Evolutionary conservation across 1,140 invertebrate genomes (phyloP), one percentile per base, ranked within the genome.

Genomic region (Calycopis cecrops): DNA sequence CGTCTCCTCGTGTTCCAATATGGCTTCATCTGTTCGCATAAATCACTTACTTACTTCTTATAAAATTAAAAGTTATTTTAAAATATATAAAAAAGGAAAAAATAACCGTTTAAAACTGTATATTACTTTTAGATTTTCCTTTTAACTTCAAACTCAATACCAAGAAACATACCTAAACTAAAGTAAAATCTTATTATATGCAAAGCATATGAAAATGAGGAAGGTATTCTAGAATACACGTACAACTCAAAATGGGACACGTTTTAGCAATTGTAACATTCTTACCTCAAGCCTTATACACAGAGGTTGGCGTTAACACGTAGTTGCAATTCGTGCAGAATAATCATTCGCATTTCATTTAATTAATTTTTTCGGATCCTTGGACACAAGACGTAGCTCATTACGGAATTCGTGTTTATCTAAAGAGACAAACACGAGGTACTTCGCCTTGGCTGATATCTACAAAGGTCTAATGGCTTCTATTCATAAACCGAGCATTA

Each of bases 361-460:
- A 70, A 75, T 75, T 75, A 75, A 75, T 73, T 75, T 71, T n/a
- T 55, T 64, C 65, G 67, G 57, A 59, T 72, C 63, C 63, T 70
- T 63, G 63, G 55, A 55, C 54, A 55, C 55, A 65, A 69, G 58
- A 61, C 52, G 69, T 52, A 49, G 53, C 58, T 70, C 53, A 59
- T 66, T 60, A 66, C 35, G 59, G 17, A 44, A 44, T 44, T 44
- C 14, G 9, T 57, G 40, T 44, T 16, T 44, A 14, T 44, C 40
- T 44, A 9, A 44, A 44, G 14, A 14, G 40, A 44, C 14, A 16
- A 44, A 44, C 16, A 37, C 35, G 9, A 44, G 14, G 1, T 16
- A 17, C n/a, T n/a, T n/a, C n/a, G n/a, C n/a, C n/a, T n/a, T n/a
- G n/a, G n/a, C n/a, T n/a, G n/a, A n/a, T n/a, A n/a, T n/a, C n/a